Evolutionary conservation across 2,888 invertebrate species (phyloP).

Genomic region (Nowickia ferox): DNA sequence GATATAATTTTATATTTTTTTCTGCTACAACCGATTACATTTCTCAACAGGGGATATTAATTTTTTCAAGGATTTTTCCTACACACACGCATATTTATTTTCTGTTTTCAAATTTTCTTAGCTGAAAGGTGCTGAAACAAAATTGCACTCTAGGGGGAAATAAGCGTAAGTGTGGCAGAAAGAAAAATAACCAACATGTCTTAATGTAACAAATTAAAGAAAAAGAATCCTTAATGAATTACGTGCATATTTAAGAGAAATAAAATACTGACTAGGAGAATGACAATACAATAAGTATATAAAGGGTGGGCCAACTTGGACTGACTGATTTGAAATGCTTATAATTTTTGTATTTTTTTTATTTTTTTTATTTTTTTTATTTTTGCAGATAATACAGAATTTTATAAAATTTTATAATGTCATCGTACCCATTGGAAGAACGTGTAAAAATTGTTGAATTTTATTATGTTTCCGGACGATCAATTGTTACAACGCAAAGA

Average conservation of each 20-base stretch:
- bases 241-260: constrained; percentile 7
- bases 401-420: too few species aligned
- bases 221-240: background rate
- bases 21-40: background rate
- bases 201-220: constrained; percentile 6
- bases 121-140: constrained; percentile 36
- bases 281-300: background rate
- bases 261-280: constrained; percentile 13
- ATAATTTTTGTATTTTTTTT: too few species aligned
- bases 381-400: too few species aligned
- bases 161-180: constrained; percentile 43
- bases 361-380: too few species aligned
- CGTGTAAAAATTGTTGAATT: too few species aligned
- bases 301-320: too few species aligned
- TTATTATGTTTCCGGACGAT: too few species aligned
- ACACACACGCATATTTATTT: constrained; percentile 30
- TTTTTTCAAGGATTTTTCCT: constrained; percentile 46
- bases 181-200: background rate
- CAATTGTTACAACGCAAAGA: too few species aligned
- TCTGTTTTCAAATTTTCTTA: background rate
- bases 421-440: too few species aligned
- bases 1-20: constrained; percentile 4
- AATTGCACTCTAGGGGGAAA: constrained; percentile 59
- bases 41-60: background rate
- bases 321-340: too few species aligned